Base-by-base conservation (phyloP, 2,888 invertebrate species). In the Apodemia duryi region DNA sequence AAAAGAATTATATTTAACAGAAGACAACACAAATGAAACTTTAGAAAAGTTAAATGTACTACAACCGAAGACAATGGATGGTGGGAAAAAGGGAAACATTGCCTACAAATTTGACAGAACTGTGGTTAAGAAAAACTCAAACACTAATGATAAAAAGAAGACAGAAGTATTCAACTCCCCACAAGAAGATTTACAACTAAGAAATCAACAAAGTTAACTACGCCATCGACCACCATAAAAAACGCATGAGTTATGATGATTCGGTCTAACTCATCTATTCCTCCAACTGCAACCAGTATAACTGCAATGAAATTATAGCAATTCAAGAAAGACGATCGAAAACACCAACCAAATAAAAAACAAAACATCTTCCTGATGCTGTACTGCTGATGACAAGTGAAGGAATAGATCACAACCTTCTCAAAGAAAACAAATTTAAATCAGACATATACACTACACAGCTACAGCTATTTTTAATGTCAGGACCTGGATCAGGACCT, bases 11-110 rank as follows among this genome's bases (percentile, higher is more conserved):
- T 66, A 73, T 63, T 65, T 74, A 1, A 63, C 66, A 2, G 72
- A 75, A 32, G 73, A 74, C 21, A 74, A 70, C 49, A 63, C 74
- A 2, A 74, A 75, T 46, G 73, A 75, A 68, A 70, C 70, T 0
- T 51, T 75, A 13, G 71, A 71, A 51, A 73, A 65, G 35, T 71
- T 2, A 29, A 74, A 70, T 64, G 51, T 6, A 2, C 41, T 74
- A n/a, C 70, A 69, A 66, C 57, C 69, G 3, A 21, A 71, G 21
- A 28, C 73, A 52, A 35, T 29, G 9, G 72, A 74, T 67, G 72
- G 71, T 41, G 72, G 68, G 38, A 65, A 70, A 66, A 72, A 72
- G 35, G 69, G 68, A 38, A 73, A 71, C n/a, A 62, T 61, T 7
- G 73, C 74, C 0, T 74, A 67, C 62, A 9, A 71, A 64, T 73